Base-by-base conservation (phyloP, 1,140 invertebrate species). In the Dermatophagoides farinae region DNA sequence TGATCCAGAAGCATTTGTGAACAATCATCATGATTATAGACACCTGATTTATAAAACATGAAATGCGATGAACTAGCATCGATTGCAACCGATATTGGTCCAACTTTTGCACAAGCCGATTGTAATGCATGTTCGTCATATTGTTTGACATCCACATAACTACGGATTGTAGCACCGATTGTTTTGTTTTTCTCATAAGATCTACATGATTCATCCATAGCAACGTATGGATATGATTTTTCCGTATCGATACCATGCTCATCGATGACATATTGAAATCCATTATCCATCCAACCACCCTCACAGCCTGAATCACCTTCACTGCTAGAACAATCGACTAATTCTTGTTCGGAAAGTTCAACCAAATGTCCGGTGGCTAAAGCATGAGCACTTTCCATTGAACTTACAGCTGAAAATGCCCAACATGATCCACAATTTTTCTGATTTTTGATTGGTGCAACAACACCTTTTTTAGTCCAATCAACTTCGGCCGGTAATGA, bases 241-340 rank as follows among this genome's bases (percentile, higher is more conserved):
- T 78, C 76, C 11, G 75, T 77, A 62, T 78, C 76, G 40, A 77
- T 69, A 11, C 77, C 76, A 11, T 70, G 63, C 64, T 77, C 75
- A 6, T 68, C 58, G 53, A 71, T 72, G 44, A 78, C 70, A 67
- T 61, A 65, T 25, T 65, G 23, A 46, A 93, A 90, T 49, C 86
- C 86, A 66, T 84, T 77, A 74, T 93, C 87, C 88, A 95, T 95
- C 25, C 92, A 75, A 60, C 91, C 91, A 65, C 91, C 91, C 66
- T 86, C 81, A 73, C 92, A 97, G 50, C 92, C 92, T 70, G 91
- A 81, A 75, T 97, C 97, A 16, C 89, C 90, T 68, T 85, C 92
- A 60, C 78, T 80, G 0, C 69, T 67, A 1, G 88, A 92, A 70
- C 93, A 97, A 75, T 97, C 93, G 38, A 98, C 79, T 50, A 98